Evolutionary conservation across 2,113 vertebrate genomes (phyloP).

Genomic region (Phoenicopterus ruber): DNA sequence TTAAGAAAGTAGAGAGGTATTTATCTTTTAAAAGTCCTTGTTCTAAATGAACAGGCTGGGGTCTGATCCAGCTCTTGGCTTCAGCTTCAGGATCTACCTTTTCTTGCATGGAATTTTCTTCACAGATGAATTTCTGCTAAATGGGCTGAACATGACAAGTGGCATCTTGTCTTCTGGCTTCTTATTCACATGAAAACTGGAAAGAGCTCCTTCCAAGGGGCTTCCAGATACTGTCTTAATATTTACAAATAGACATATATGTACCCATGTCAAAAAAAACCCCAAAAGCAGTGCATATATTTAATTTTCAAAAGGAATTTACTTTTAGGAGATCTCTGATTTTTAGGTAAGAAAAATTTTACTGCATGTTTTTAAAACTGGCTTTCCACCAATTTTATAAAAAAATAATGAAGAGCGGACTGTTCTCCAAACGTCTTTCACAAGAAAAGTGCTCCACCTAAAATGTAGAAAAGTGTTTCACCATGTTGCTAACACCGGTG

Average conservation of each 20-base stretch:
- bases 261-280: neutral
- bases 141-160: neutral
- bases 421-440: neutral
- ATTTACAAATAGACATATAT: neutral
- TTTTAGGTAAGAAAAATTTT: neutral
- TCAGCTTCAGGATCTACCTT: neutral
- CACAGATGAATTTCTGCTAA: neutral
- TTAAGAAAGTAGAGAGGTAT: neutral
- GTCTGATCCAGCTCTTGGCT: neutral
- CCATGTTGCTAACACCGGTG: neutral
- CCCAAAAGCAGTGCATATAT: neutral
- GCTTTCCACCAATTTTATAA: neutral
- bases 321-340: neutral
- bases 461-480: neutral
- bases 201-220: neutral
- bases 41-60: neutral
- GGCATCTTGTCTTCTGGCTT: neutral
- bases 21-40: neutral
- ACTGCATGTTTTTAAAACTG: neutral
- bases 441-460: neutral
- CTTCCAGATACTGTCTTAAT: neutral
- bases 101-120: neutral
- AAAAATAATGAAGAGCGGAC: rapidly evolving
- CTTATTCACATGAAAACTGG: neutral
- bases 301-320: neutral